Evolutionary conservation across 1,140 invertebrate species (phyloP).

Genomic region (Zeugodacus cucurbitae): DNA sequence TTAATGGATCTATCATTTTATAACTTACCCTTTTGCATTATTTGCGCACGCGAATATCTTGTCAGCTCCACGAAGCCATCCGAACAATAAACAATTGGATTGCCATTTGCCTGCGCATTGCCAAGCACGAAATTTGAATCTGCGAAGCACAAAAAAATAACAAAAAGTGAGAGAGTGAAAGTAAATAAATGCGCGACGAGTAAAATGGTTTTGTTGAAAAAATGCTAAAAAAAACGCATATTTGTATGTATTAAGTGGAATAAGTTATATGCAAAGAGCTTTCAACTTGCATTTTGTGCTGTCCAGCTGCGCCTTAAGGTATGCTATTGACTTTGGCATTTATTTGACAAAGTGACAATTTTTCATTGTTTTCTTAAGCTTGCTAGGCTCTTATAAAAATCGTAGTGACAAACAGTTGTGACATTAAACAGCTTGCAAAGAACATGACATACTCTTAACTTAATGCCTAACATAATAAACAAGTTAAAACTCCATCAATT

Average conservation of each 20-base stretch:
- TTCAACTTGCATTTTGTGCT: neutral
- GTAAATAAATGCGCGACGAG: neutral
- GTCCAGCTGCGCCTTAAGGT: neutral
- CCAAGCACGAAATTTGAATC: constrained; percentile 98
- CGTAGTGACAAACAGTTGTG: neutral
- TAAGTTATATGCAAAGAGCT: neutral
- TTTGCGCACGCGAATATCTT: constrained; percentile 91
- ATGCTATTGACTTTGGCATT: constrained; percentile 6
- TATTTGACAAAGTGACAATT: neutral
- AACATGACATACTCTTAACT: no score
- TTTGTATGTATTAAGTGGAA: neutral
- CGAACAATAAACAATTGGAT: constrained; percentile 97
- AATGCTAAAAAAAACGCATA: no score
- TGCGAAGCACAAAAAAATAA: constrained; percentile 70
- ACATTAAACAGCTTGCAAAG: neutral
- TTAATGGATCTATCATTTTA: neutral
- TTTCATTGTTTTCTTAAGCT: neutral
- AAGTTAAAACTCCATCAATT: no score
- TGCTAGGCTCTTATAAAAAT: neutral
- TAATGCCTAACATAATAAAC: no score
- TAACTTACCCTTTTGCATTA: constrained; percentile 86
- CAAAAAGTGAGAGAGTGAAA: neutral
- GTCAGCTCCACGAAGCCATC: constrained; percentile 98
- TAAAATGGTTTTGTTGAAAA: neutral
- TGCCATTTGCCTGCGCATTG: constrained; percentile 92